Evolutionary conservation across 2,888 invertebrate species (phyloP).

Genomic region (Scaptomyza flava): DNA sequence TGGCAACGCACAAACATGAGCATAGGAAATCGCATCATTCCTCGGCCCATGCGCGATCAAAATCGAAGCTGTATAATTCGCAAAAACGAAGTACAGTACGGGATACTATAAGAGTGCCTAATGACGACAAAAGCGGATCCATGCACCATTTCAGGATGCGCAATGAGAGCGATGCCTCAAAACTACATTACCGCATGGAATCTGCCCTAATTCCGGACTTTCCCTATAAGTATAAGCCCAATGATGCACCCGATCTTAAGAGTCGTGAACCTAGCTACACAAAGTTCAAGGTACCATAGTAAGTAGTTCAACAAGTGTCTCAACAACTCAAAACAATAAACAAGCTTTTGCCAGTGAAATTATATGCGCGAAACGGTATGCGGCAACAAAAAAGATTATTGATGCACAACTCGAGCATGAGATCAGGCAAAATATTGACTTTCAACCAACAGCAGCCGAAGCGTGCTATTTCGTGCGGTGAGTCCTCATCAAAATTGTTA

Average conservation of each 20-base stretch:
- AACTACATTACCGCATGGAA: not conserved
- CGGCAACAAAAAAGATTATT: conserved; percentile 26
- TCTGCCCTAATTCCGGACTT: not conserved
- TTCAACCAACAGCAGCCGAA: conserved; percentile 58
- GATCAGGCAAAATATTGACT: conserved; percentile 45
- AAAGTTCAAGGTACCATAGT: conserved; percentile 51
- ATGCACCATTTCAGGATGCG: conserved; percentile 13
- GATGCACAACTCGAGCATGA: conserved; percentile 62
- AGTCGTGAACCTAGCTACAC: conserved; percentile 38
- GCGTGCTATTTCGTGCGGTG: conserved; percentile 66
- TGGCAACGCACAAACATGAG: not conserved
- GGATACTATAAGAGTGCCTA: conserved; percentile 15
- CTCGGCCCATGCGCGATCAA: not conserved
- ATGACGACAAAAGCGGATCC: conserved; percentile 2
- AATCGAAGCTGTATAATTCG: conserved; percentile 8
- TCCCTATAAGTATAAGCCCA: not conserved
- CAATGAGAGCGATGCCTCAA: accelerated
- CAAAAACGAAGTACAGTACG: not conserved
- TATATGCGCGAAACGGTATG: conserved; percentile 49
- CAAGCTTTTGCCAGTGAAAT: conserved; percentile 13
- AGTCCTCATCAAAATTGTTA: not conserved
- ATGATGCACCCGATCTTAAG: conserved; percentile 20
- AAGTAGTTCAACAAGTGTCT: conserved; percentile 12
- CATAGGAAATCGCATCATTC: not conserved
- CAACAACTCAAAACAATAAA: not conserved